Evolutionary conservation across 2,113 vertebrate species (phyloP).

Genomic region (Ondatra zibethicus): DNA sequence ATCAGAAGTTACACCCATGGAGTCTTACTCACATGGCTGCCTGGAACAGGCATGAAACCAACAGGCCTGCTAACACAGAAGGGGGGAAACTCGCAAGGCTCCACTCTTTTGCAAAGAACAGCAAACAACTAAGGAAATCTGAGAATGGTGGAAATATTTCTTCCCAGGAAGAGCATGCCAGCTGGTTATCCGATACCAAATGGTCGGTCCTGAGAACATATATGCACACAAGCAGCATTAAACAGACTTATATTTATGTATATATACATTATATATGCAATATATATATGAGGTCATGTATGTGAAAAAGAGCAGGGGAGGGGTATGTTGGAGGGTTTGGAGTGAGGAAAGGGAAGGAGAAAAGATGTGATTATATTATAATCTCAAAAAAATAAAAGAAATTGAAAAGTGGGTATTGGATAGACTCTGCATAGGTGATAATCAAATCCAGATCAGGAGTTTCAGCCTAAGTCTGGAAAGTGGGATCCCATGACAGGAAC

Average conservation of each 20-base stretch:
- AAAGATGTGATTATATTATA: background rate
- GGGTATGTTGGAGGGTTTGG: background rate
- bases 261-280: too few species aligned
- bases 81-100: too few species aligned
- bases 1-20: background rate
- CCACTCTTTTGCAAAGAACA: background rate
- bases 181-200: background rate
- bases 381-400: background rate
- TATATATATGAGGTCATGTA: background rate
- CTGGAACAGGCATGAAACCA: background rate
- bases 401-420: background rate
- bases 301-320: background rate
- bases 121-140: background rate
- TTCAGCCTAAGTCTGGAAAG: too few species aligned
- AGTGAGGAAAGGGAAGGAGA: background rate
- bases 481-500: fast-evolving
- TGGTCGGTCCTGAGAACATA: background rate
- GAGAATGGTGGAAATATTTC: background rate
- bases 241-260: background rate
- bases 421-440: background rate
- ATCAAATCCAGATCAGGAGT: fast-evolving
- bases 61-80: background rate
- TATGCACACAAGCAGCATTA: background rate
- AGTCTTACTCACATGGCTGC: background rate
- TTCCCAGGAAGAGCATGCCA: background rate